These are phyloP conservation scores for Falco biarmicus DNA, from an alignment of 2,797 vertebrate species.

Conservation along the genomic window DNA sequence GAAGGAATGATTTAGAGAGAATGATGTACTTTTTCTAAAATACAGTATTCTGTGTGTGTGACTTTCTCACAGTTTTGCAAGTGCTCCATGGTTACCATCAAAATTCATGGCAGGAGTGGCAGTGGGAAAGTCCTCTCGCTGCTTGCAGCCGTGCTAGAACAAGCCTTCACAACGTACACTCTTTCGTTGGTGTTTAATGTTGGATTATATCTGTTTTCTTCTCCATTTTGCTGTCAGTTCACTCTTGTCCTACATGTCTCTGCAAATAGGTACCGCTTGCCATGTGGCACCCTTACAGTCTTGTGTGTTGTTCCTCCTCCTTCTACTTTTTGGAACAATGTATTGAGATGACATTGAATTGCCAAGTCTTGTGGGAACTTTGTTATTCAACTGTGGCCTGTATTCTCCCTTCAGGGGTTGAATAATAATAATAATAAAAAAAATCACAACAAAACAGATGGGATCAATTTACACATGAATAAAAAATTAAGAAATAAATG, in stretches of 20 bases:
- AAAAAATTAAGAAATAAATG: constrained; percentile 15
- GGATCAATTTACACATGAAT: constrained; percentile 30
- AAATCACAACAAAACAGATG: constrained; percentile 19
- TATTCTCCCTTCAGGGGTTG: background rate
- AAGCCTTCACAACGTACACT: background rate
- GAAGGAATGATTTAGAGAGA: background rate
- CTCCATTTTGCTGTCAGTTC: background rate
- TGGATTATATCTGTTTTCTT: background rate
- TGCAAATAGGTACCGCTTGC: background rate
- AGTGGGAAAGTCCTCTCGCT: background rate
- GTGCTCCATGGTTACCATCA: background rate
- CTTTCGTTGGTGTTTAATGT: background rate
- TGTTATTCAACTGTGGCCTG: background rate
- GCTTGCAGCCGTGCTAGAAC: background rate
- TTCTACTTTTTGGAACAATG: background rate
- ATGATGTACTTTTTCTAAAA: background rate
- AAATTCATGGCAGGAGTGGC: background rate
- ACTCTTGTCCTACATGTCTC: background rate
- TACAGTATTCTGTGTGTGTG: background rate
- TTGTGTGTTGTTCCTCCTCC: background rate
- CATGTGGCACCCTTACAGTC: background rate
- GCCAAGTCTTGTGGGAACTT: background rate
- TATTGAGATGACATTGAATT: background rate
- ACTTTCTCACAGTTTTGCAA: background rate
- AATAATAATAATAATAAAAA: background rate